Conservation (phyloP, 2,797 vertebrate species). For the Bovichtus diacanthus region DNA sequence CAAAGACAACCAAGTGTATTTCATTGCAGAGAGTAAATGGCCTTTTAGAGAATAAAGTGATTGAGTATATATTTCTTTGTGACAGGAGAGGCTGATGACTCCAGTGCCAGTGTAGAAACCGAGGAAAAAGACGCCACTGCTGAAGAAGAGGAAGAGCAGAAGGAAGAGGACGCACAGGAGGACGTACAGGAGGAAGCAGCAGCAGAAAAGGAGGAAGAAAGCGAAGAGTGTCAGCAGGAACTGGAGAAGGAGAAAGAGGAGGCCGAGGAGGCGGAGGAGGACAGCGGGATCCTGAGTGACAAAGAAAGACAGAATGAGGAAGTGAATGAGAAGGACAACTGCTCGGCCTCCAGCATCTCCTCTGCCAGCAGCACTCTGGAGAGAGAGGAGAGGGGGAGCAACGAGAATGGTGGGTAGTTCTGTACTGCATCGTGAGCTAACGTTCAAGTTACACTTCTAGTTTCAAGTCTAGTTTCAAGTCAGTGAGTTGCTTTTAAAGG, state of each 20-base stretch:
- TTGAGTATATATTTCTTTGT: neutral
- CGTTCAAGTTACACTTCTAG: neutral
- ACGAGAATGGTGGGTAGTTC: slow-evolving; percentile 85
- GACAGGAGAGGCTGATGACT: slow-evolving; percentile 73
- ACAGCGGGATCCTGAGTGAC: slow-evolving; percentile 92
- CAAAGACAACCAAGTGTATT: slow-evolving; percentile 19
- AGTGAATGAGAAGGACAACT: slow-evolving; percentile 97
- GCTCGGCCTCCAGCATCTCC: slow-evolving; percentile 96
- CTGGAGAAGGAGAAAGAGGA: slow-evolving; percentile 63
- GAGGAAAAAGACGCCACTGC: slow-evolving; percentile 63
- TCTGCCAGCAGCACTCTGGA: slow-evolving; percentile 97
- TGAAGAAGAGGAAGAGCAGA: slow-evolving; percentile 60
- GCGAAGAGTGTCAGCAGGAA: slow-evolving; percentile 42
- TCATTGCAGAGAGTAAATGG: neutral
- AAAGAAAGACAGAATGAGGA: slow-evolving; percentile 96
- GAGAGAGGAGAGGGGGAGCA: slow-evolving; percentile 90
- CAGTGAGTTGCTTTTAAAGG: neutral
- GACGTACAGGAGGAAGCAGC: slow-evolving; percentile 42
- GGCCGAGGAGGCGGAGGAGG: slow-evolving; percentile 84
- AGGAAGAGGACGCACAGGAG: slow-evolving; percentile 61
- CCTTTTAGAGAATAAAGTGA: neutral
- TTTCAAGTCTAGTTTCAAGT: neutral
- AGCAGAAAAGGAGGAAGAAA: slow-evolving; percentile 43
- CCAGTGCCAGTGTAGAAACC: slow-evolving; percentile 56
- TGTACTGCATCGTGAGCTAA: neutral